phyloP scores from a whole-genome alignment of 2,113 vertebrate species.

The Tonatia bakeri region DNA sequence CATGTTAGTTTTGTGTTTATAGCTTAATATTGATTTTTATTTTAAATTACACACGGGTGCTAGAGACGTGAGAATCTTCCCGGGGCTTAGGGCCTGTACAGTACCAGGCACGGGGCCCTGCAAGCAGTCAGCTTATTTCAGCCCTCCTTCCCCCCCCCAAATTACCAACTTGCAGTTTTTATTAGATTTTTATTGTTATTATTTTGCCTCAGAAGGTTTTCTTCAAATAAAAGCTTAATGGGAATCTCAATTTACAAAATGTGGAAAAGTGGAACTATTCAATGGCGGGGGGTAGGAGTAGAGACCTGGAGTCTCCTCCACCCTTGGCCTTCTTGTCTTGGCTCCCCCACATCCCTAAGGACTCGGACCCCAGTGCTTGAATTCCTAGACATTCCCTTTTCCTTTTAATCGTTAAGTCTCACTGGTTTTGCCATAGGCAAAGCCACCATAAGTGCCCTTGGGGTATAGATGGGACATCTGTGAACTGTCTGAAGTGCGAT shows the following conservation, averaged over 20 bases:
- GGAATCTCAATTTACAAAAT: constrained; percentile 3
- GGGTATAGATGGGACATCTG: neutral
- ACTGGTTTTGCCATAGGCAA: neutral
- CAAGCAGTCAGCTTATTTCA: neutral
- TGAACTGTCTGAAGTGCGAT: neutral
- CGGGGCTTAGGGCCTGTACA: neutral
- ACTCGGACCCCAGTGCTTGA: neutral
- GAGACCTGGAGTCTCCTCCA: too few relatives aligned
- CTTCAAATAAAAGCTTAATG: constrained; percentile 43
- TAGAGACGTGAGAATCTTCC: neutral
- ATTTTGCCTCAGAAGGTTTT: constrained; percentile 43
- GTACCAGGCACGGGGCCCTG: neutral
- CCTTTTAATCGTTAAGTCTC: neutral
- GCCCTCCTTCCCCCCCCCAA: neutral
- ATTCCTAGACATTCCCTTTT: neutral
- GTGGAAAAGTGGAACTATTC: neutral
- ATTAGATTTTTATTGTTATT: constrained; percentile 32
- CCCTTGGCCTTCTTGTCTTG: neutral
- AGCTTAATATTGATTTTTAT: constrained; percentile 44
- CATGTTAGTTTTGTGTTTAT: neutral
- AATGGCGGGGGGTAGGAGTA: accelerated
- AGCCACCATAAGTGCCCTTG: neutral
- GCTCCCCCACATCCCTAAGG: neutral
- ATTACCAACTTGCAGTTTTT: constrained; percentile 5
- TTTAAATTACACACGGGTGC: neutral